These are phyloP conservation scores for Neoseiulus cucumeris DNA, from an alignment of 1,140 invertebrate species.

Conservation along the genomic window DNA sequence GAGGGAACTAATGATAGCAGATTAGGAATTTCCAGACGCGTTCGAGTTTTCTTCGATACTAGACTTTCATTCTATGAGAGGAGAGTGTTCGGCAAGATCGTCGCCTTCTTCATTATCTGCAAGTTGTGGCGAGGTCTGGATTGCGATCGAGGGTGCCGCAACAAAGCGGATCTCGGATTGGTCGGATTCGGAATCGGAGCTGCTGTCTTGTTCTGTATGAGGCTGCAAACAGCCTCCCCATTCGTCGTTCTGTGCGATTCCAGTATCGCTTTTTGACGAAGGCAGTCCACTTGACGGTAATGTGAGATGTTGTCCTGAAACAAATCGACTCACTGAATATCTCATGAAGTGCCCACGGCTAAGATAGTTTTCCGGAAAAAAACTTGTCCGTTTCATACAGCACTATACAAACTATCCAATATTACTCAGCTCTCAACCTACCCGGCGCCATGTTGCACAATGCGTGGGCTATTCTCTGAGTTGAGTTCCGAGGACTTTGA, in stretches of 20 bases:
- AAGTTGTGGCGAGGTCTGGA: background rate
- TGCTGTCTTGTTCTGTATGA: background rate
- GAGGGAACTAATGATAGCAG: no score
- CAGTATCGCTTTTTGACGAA: conserved; percentile 1
- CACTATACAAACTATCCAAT: no score
- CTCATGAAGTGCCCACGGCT: no score
- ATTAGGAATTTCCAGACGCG: no score
- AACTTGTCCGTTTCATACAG: no score
- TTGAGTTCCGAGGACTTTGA: conserved; percentile 13
- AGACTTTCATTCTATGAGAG: background rate
- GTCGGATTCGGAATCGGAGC: background rate
- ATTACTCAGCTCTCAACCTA: no score
- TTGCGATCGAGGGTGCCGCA: background rate
- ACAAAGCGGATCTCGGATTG: background rate
- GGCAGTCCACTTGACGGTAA: background rate
- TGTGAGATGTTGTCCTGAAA: no score
- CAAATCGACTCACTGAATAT: no score
- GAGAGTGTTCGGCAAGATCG: background rate
- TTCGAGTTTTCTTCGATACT: no score
- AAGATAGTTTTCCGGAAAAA: no score
- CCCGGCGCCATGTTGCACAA: background rate
- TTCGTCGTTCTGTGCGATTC: background rate
- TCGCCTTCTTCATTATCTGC: background rate
- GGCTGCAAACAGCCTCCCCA: background rate
- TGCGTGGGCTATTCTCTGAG: background rate